Evolutionary conservation across 2,113 vertebrate species (phyloP).

Genomic region (Brachirus orientalis): DNA sequence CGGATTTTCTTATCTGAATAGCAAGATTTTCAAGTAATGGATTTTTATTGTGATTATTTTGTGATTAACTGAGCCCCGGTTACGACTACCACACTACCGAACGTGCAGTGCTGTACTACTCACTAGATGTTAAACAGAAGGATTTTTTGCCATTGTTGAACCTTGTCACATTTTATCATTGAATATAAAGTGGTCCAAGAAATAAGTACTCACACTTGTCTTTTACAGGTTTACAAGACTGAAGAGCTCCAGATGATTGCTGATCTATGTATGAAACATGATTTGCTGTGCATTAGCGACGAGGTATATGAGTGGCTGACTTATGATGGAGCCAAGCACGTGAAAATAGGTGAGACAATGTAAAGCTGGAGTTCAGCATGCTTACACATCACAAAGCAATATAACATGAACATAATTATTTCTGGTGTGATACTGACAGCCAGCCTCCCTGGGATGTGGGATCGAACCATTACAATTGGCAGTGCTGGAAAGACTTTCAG

Average conservation of each 20-base stretch:
- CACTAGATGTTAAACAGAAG: too few relatives aligned
- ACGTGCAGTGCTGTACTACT: too few relatives aligned
- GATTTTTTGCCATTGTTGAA: too few relatives aligned
- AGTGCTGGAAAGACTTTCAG: conserved; percentile 96
- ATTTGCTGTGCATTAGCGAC: conserved; percentile 89
- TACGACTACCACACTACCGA: too few relatives aligned
- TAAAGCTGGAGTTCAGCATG: background rate
- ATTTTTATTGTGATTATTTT: too few relatives aligned
- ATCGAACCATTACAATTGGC: conserved; percentile 88
- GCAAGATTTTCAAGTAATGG: too few relatives aligned
- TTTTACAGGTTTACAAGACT: conserved; percentile 86
- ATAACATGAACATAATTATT: background rate
- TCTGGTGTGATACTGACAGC: conserved; percentile 78
- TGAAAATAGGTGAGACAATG: conserved; percentile 87
- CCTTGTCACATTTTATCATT: too few relatives aligned
- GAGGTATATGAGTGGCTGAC: conserved; percentile 98
- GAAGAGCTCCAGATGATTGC: conserved; percentile 90
- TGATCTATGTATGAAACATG: conserved; percentile 88
- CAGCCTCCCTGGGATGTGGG: conserved; percentile 95
- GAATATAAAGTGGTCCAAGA: too few relatives aligned
- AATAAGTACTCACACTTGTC: background rate
- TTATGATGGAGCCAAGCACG: conserved; percentile 85
- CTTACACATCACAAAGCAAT: background rate
- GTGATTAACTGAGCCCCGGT: too few relatives aligned
- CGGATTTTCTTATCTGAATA: too few relatives aligned